phyloP scores from a whole-genome alignment of 92 coral and sea anemone species.

The Galaxea fascicularis region DNA sequence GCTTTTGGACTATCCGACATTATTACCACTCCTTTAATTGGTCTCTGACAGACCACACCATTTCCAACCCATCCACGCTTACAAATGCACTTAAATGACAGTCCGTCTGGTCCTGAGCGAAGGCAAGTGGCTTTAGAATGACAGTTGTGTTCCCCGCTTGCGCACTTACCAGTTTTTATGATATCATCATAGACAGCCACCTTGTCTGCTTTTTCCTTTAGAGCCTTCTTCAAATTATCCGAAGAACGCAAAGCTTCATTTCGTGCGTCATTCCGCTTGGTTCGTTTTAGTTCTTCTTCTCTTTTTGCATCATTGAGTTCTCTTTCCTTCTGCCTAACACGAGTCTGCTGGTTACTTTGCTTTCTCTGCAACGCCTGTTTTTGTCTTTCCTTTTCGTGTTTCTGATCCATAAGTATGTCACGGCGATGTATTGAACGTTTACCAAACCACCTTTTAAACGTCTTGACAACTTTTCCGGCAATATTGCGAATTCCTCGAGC shows the following conservation, averaged over 20 bases:
- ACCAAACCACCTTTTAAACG: constrained; percentile 49
- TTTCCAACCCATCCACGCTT: constrained; percentile 74
- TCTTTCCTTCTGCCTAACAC: constrained; percentile 35
- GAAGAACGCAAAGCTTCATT: constrained; percentile 26
- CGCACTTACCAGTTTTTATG: constrained; percentile 54
- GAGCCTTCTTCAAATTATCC: constrained; percentile 40
- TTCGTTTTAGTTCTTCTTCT: constrained; percentile 46
- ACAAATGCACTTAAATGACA: constrained; percentile 59
- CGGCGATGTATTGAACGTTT: constrained; percentile 65
- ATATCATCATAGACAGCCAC: constrained; percentile 50
- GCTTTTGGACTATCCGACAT: constrained; percentile 68
- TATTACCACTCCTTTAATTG: constrained; percentile 61
- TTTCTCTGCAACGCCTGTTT: constrained; percentile 21
- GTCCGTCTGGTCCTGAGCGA: constrained; percentile 60
- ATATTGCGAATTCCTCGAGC: constrained; percentile 61
- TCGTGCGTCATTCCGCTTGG: constrained; percentile 16
- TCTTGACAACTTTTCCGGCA: constrained; percentile 50
- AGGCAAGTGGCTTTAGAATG: constrained; percentile 74
- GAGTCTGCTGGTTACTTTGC: constrained; percentile 53
- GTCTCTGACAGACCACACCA: constrained; percentile 60
- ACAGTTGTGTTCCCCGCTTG: constrained; percentile 69
- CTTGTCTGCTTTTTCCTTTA: constrained; percentile 37
- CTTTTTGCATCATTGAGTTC: constrained; percentile 28
- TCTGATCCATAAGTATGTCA: constrained; percentile 23
- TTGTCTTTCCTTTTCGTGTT: constrained; percentile 18